Conservation (phyloP, 2,113 vertebrate genomes). For the Cromileptes altivelis region DNA sequence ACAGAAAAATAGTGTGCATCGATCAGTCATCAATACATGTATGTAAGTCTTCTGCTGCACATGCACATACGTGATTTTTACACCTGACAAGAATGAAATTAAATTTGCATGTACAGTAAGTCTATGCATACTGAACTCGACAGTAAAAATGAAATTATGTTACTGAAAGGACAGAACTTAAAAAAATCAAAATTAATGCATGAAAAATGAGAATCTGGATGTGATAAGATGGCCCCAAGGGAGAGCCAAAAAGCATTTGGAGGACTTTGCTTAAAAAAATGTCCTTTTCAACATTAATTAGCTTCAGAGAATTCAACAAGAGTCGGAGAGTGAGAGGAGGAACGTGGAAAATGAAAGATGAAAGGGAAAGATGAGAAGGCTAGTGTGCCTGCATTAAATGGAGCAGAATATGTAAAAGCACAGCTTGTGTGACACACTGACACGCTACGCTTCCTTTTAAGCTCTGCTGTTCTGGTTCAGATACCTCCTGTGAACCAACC, state of each 20-base stretch:
- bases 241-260: slow-evolving; percentile 83
- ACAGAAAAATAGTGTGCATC: background rate
- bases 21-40: background rate
- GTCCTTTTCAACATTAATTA: slow-evolving; percentile 87
- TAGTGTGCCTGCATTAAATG: slow-evolving; percentile 63
- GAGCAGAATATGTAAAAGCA: slow-evolving; percentile 75
- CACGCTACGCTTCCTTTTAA: slow-evolving; percentile 63
- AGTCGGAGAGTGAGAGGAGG: slow-evolving; percentile 60
- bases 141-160: slow-evolving; percentile 33
- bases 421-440: slow-evolving; percentile 75
- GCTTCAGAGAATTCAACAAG: slow-evolving; percentile 79
- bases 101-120: background rate
- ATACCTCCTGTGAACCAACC: slow-evolving; percentile 63
- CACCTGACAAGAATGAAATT: background rate
- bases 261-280: slow-evolving; percentile 80
- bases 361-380: slow-evolving; percentile 70
- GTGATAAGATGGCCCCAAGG: slow-evolving; percentile 61
- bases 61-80: background rate
- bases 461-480: slow-evolving; percentile 52
- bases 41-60: background rate
- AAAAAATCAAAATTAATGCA: slow-evolving; percentile 47
- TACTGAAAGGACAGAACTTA: slow-evolving; percentile 30
- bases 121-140: slow-evolving; percentile 19
- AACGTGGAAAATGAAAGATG: slow-evolving; percentile 64
- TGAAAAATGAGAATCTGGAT: slow-evolving; percentile 51